phyloP scores from a whole-genome alignment of 1,140 invertebrate species.

The Drosophila asahinai region DNA sequence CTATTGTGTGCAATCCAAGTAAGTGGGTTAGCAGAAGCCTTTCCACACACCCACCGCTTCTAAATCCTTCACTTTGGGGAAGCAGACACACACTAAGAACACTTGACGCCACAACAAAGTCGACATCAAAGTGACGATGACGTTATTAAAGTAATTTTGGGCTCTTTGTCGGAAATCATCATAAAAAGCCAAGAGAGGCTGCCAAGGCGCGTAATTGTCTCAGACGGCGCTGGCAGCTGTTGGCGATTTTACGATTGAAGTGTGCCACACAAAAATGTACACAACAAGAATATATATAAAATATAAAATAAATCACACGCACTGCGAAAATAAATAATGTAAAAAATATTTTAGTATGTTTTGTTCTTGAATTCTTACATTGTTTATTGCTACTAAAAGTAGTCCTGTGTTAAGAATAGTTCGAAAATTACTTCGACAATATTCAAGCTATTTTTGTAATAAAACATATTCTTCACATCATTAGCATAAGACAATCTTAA shows the following conservation, averaged over 20 bases:
- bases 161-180: slow-evolving; percentile 77
- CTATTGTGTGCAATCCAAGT: slow-evolving; percentile 12
- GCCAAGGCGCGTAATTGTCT: slow-evolving; percentile 79
- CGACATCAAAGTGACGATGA: slow-evolving; percentile 80
- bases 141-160: slow-evolving; percentile 79
- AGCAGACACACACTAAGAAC: slow-evolving; percentile 33
- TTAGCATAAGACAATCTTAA: neutral
- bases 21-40: slow-evolving; percentile 30
- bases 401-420: no score
- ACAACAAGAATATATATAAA: slow-evolving; percentile 9
- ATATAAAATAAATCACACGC: slow-evolving; percentile 1
- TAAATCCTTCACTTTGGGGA: neutral
- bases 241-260: slow-evolving; percentile 77
- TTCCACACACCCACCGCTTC: neutral
- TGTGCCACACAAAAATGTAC: slow-evolving; percentile 66
- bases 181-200: slow-evolving; percentile 69
- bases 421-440: neutral
- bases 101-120: slow-evolving; percentile 82
- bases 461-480: no score
- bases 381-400: neutral
- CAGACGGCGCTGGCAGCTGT: slow-evolving; percentile 61
- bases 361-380: neutral
- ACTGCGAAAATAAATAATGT: slow-evolving; percentile 4
- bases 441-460: neutral
- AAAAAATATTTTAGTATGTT: neutral